phyloP scores from a whole-genome alignment of 2,888 invertebrate genomes.

The Seira sanloemensis region DNA sequence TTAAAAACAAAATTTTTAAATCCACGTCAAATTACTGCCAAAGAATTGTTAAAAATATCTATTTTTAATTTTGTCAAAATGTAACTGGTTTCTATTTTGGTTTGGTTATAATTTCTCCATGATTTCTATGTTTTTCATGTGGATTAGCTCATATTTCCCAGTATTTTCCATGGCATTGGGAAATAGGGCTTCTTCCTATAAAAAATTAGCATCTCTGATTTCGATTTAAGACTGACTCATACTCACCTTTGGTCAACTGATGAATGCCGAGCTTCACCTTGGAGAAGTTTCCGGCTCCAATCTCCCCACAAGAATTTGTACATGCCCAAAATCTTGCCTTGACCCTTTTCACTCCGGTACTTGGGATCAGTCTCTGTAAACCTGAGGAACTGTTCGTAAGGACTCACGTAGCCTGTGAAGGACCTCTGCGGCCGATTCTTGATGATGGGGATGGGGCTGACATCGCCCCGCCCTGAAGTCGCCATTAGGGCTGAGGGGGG shows the following conservation, averaged over 20 bases:
- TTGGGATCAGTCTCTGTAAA: conserved; percentile 65
- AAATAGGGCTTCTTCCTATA: neutral
- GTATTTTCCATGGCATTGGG: neutral
- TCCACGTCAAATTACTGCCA: too few relatives aligned
- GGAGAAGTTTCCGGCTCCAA: conserved; percentile 87
- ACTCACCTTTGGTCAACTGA: conserved; percentile 83
- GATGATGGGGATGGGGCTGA: conserved; percentile 9
- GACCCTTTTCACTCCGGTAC: conserved; percentile 60
- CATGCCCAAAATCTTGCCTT: conserved; percentile 83
- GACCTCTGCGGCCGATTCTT: conserved; percentile 30
- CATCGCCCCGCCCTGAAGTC: neutral
- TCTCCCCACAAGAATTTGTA: conserved; percentile 85
- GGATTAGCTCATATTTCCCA: too few relatives aligned
- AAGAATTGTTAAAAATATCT: too few relatives aligned
- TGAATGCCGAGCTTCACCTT: conserved; percentile 86
- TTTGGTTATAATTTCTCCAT: too few relatives aligned
- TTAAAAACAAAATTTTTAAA: too few relatives aligned
- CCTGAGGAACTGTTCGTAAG: conserved; percentile 60
- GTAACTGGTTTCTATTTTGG: too few relatives aligned
- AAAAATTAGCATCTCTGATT: conserved; percentile 1
- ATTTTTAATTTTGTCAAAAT: too few relatives aligned
- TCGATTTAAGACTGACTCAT: too few relatives aligned
- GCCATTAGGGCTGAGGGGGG: conserved; percentile 28
- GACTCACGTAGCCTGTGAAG: conserved; percentile 31
- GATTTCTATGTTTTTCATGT: too few relatives aligned